phyloP scores from a whole-genome alignment of 1,140 invertebrate genomes.

The Cyrtorhinus lividipennis region DNA sequence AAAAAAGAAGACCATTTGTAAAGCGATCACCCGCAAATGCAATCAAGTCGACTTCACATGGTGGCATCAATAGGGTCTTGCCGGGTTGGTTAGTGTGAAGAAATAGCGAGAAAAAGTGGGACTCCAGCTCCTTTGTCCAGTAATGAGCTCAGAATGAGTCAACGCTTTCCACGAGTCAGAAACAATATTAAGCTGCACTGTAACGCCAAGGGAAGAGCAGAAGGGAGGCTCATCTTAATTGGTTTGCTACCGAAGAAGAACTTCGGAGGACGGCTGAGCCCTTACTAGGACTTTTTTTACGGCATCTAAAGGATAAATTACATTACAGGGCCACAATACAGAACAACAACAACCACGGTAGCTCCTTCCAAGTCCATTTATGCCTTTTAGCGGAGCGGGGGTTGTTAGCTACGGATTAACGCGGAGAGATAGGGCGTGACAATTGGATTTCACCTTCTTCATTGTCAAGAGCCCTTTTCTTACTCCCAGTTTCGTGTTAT shows the following conservation, averaged over 20 bases:
- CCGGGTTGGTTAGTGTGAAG: background rate
- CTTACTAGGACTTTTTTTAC: background rate
- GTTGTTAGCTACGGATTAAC: slow-evolving; percentile 8
- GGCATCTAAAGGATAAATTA: background rate
- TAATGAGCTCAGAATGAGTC: slow-evolving; percentile 7
- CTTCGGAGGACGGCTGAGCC: background rate
- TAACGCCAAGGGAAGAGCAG: background rate
- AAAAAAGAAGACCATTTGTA: background rate
- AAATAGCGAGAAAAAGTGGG: background rate
- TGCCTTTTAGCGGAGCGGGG: background rate
- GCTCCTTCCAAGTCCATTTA: background rate
- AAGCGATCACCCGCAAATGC: slow-evolving; percentile 3
- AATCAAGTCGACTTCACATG: background rate
- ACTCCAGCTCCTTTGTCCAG: background rate
- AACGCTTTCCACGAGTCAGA: slow-evolving; percentile 4
- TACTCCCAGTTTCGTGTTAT: background rate
- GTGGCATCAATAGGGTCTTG: background rate
- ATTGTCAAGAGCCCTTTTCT: background rate
- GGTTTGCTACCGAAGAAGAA: background rate
- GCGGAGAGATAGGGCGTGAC: slow-evolving; percentile 1
- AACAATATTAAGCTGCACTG: background rate
- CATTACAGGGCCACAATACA: background rate
- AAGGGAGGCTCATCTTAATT: background rate
- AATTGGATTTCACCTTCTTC: slow-evolving; percentile 4
- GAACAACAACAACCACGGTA: background rate